Percentiles rank a stretch among this genome's conserved stretches.
Conservation (phyloP, 1,140 invertebrate species). For the Euwallacea similis region DNA sequence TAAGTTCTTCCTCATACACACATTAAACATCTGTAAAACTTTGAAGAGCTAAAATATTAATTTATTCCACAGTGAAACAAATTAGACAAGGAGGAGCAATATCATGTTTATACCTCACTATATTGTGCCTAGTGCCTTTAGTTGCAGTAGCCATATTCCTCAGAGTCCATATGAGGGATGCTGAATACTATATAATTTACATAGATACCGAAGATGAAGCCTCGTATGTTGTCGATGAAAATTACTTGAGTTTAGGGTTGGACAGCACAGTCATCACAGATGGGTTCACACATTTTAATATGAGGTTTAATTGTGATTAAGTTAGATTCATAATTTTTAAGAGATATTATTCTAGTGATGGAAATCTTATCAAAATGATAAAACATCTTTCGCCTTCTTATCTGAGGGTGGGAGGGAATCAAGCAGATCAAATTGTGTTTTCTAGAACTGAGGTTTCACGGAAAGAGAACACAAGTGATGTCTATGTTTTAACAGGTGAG, state of each 20-base stretch:
- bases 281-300: constrained; percentile 47
- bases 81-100: constrained; percentile 7
- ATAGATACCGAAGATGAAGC: constrained; percentile 25
- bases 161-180: neutral
- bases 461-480: constrained; percentile 38
- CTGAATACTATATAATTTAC: constrained; percentile 17
- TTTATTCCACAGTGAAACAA: neutral
- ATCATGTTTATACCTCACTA: constrained; percentile 8
- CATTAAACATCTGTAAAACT: no score
- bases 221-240: constrained; percentile 29
- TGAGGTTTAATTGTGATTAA: constrained; percentile 38
- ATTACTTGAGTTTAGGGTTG: constrained; percentile 49
- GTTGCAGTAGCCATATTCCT: constrained; percentile 1
- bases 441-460: constrained; percentile 42
- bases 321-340: constrained; percentile 6
- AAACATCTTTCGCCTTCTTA: constrained; percentile 61
- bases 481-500: constrained; percentile 43
- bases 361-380: constrained; percentile 59
- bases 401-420: constrained; percentile 66
- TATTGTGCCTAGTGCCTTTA: constrained; percentile 8
- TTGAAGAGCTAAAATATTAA: no score
- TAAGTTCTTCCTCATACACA: no score
- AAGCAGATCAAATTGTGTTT: constrained; percentile 67
- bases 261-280: constrained; percentile 48
- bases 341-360: constrained; percentile 47